Conservation (phyloP, 2,888 invertebrate genomes). For the Drosophila borealis region DNA sequence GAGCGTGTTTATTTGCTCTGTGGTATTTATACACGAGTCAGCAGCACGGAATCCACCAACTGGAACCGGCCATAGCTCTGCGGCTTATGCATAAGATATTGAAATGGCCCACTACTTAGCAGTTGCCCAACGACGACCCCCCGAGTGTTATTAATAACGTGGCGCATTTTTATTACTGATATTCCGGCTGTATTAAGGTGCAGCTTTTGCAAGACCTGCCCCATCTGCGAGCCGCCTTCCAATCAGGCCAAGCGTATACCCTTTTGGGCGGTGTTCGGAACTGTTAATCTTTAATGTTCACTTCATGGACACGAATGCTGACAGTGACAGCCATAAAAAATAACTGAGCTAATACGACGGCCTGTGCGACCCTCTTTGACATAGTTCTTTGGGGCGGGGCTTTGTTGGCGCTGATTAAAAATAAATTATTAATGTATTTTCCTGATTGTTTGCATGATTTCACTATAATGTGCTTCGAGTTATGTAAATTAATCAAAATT, state of each 20-base stretch:
- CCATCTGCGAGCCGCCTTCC: neutral
- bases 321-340: constrained; percentile 71
- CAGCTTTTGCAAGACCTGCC: constrained; percentile 41
- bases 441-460: constrained; percentile 49
- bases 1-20: constrained; percentile 75
- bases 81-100: constrained; percentile 75
- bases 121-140: constrained; percentile 10
- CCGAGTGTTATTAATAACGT: constrained; percentile 69
- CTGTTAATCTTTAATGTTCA: constrained; percentile 72
- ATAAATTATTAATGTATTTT: constrained; percentile 68
- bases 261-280: constrained; percentile 19
- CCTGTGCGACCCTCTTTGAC: constrained; percentile 25
- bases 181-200: constrained; percentile 60
- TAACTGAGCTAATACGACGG: constrained; percentile 39
- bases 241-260: constrained; percentile 15
- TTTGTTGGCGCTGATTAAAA: constrained; percentile 63
- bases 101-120: constrained; percentile 68
- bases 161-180: constrained; percentile 69
- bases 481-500: constrained; percentile 16
- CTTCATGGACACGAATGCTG: constrained; percentile 43
- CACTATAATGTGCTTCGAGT: constrained; percentile 3
- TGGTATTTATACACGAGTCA: constrained; percentile 68
- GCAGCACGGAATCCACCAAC: constrained; percentile 14
- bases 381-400: constrained; percentile 18
- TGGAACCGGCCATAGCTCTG: constrained; percentile 35